Evolutionary conservation across 1,140 invertebrate species (phyloP), one percentile per base, ranked within the genome.

Genomic region (Leptopilina clavipes): DNA sequence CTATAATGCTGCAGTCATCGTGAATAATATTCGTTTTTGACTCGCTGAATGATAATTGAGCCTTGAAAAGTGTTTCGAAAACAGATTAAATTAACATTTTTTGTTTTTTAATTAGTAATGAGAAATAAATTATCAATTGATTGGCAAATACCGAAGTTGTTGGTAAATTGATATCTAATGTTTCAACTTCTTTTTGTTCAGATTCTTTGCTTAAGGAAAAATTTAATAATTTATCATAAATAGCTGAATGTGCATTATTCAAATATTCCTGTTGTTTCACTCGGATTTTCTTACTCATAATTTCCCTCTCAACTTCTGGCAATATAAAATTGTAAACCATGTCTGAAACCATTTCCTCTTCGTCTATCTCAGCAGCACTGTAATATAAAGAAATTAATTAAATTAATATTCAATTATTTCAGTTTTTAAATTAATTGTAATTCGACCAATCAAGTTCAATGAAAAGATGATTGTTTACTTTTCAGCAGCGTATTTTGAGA

Each of bases 241-340:
- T 79, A 25, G 71, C 44, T 44, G 56, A 59, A 37, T 82, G 83
- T 19, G 82, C 82, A 45, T 73, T 76, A 25, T 25, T 70, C 59
- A 84, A 79, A 76, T 86, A 84, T 65, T 25, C 71, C 73, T 83
- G 79, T 44, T 86, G 82, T 43, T 74, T 79, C 31, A 86, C 22
- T 31, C 77, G 83, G 17, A 90, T 86, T 73, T 83, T 86, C 73
- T 89, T 76, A 48, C 87, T 80, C 3, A 87, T 74, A 12, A 86
- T 81, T 72, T 85, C 72, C 78, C 90, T 92, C 71, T 91, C 85
- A 0, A 92, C 91, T 87, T 94, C 93, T 1, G 93, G 93, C 73
- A 94, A 86, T 17, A 94, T 86, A 82, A 93, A 94, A 76, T 92
- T 91, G 75, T 93, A 92, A 70, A 94, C 91, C 75, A 94, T 86